Evolutionary conservation across 2,888 invertebrate species (phyloP).

Genomic region (Eilema sororculum): DNA sequence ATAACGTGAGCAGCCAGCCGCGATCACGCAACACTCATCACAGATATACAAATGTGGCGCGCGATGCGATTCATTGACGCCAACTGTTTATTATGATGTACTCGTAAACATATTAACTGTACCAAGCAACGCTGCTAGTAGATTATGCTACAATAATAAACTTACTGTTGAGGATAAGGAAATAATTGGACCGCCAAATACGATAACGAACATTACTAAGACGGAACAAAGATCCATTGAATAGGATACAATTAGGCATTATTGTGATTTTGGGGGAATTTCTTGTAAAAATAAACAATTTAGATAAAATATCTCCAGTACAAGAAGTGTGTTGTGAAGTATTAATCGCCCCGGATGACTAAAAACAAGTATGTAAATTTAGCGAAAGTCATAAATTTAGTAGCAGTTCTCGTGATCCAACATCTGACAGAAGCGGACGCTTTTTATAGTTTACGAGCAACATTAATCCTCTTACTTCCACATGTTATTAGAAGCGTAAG

Average conservation of each 20-base stretch:
- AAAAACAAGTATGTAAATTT: slow-evolving; percentile 48
- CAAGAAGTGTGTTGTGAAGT: slow-evolving; percentile 45
- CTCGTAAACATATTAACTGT: slow-evolving; percentile 36
- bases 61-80: slow-evolving; percentile 79
- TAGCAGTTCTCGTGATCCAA: slow-evolving; percentile 59
- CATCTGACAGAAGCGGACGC: slow-evolving; percentile 66
- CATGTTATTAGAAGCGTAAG: slow-evolving; percentile 58
- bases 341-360: slow-evolving; percentile 32
- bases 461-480: slow-evolving; percentile 58
- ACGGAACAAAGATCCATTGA: slow-evolving; percentile 40
- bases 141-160: slow-evolving; percentile 32
- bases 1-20: slow-evolving; percentile 64
- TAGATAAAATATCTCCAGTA: slow-evolving; percentile 44
- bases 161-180: slow-evolving; percentile 30
- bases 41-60: slow-evolving; percentile 61
- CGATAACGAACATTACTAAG: slow-evolving; percentile 27
- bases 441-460: slow-evolving; percentile 67
- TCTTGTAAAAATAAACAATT: slow-evolving; percentile 30
- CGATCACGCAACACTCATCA: slow-evolving; percentile 62
- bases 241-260: slow-evolving; percentile 34
- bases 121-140: slow-evolving; percentile 17
- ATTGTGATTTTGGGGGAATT: slow-evolving; percentile 28
- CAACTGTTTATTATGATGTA: slow-evolving; percentile 69
- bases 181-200: slow-evolving; percentile 32
- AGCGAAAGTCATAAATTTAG: slow-evolving; percentile 48